These are phyloP conservation scores for Mormyrops attenuatus DNA, from an alignment of 2,797 vertebrate species.

Conservation along the genomic window DNA sequence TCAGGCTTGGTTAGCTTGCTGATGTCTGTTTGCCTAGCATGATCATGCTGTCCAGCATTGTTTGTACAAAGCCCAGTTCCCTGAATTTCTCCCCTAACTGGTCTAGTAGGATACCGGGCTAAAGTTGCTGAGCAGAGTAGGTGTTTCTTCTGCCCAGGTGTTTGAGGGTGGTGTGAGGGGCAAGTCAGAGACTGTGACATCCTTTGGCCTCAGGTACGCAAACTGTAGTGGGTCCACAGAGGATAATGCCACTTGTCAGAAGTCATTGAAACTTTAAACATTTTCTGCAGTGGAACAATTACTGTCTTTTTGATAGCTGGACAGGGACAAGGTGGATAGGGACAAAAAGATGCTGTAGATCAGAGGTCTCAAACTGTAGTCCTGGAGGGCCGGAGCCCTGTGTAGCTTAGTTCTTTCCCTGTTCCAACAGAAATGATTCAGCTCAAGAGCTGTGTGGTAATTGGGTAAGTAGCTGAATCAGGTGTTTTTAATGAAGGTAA, in stretches of 20 bases:
- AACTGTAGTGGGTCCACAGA: neutral
- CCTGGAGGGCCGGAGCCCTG: no score
- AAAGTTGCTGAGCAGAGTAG: neutral
- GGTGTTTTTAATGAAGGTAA: no score
- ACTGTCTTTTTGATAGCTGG: neutral
- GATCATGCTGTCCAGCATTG: neutral
- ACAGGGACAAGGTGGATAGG: neutral
- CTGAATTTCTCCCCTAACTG: neutral
- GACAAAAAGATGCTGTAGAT: neutral
- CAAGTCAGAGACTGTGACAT: neutral
- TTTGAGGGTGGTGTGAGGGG: neutral
- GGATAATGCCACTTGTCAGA: neutral
- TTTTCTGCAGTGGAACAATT: neutral
- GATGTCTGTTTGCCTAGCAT: neutral
- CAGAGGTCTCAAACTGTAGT: no score
- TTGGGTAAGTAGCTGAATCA: no score
- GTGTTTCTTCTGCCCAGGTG: neutral
- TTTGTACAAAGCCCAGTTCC: neutral
- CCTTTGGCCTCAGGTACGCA: neutral
- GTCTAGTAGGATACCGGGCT: neutral
- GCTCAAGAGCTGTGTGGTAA: no score
- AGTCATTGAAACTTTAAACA: neutral
- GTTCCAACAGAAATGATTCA: no score
- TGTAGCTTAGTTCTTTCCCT: no score
- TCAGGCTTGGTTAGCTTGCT: neutral